Conservation (phyloP, 2,888 invertebrate species). For the Papilio gigon region DNA sequence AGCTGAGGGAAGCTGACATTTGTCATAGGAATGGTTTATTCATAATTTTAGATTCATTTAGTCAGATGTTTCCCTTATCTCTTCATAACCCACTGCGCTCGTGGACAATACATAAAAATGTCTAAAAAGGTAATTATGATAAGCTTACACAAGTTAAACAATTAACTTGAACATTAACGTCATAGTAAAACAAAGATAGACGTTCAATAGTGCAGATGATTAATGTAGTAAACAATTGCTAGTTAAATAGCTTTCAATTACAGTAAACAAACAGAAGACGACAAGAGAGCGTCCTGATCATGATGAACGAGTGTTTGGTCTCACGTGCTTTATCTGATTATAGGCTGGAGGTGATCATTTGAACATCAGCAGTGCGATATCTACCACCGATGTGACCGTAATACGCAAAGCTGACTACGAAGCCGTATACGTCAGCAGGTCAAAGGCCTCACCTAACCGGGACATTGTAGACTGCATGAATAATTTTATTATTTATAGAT, state of each 20-base stretch:
- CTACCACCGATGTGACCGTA: slow-evolving; percentile 48
- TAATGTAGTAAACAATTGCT: slow-evolving; percentile 42
- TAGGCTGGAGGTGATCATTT: slow-evolving; percentile 19
- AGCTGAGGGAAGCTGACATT: too few relatives aligned
- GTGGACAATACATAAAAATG: not conserved
- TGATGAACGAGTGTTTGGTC: slow-evolving; percentile 58
- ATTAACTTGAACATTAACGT: slow-evolving; percentile 5
- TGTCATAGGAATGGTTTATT: not conserved
- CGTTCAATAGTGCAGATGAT: slow-evolving; percentile 32
- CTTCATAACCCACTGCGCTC: not conserved
- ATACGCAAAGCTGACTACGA: slow-evolving; percentile 23
- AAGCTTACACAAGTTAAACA: slow-evolving; percentile 1
- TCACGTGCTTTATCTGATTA: slow-evolving; percentile 55
- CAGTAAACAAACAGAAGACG: slow-evolving; percentile 49
- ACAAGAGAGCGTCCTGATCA: slow-evolving; percentile 50
- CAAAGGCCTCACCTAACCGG: slow-evolving; percentile 22
- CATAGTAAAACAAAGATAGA: slow-evolving; percentile 32
- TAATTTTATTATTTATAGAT: slow-evolving; percentile 2
- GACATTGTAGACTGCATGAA: slow-evolving; percentile 3
- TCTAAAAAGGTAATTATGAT: slow-evolving; percentile 15
- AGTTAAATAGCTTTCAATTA: slow-evolving; percentile 45
- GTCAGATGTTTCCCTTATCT: not conserved
- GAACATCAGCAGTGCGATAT: not conserved
- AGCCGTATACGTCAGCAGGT: slow-evolving; percentile 32
- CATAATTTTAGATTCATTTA: not conserved